Base-by-base conservation (phyloP, 2,113 vertebrate genomes). In the Oxygymnocypris stewartii region DNA sequence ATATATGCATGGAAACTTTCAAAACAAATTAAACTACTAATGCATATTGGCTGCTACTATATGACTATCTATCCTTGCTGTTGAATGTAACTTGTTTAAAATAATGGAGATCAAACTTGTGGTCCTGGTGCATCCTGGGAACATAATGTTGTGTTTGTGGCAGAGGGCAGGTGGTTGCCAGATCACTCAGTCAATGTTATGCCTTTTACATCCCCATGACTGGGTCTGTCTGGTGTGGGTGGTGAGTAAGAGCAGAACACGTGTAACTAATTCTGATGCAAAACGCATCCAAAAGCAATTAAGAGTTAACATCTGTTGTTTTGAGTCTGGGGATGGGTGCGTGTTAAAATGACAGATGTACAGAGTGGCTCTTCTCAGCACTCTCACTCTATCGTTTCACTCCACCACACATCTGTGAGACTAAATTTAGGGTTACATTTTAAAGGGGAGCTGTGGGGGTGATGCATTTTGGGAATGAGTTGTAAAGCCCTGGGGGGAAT, bases 241-340 rank as follows among this genome's bases (percentile, higher is more conserved):
- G 80, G 25, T 40, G 31, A 57, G 8, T 69, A 49, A 82, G 67
- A 25, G 28, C 67, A 57, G 35, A 73, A 57, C 65, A 84, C 13
- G 82, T 74, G 67, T 37, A 73, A 57, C 54, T 74, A 25, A 44
- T 69, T 87, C 44, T 47, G 57, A 63, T 63, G 7, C 81, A 54
- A 65, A 59, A 87, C 69, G 9, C 61, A 84, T 63, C 54, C 67
- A 80, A 89, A 86, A 84, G 77, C 67, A 89, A 85, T 86, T 88
- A 91, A 87, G 61, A 89, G 86, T 84, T 86, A 89, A 87, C 90
- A 91, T 89, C 88, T 89, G 90, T 87, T 89, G 87, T 89, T 89
- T 89, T 86, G 65, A 84, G 79, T 82, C 51, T 63, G 80, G 69
- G 80, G 47, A 69, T 18, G 51, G 78, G 79, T 40, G 31, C 74